Conservation (phyloP, 64 coral and sea anemone species). For the Pachyseris speciosa region DNA sequence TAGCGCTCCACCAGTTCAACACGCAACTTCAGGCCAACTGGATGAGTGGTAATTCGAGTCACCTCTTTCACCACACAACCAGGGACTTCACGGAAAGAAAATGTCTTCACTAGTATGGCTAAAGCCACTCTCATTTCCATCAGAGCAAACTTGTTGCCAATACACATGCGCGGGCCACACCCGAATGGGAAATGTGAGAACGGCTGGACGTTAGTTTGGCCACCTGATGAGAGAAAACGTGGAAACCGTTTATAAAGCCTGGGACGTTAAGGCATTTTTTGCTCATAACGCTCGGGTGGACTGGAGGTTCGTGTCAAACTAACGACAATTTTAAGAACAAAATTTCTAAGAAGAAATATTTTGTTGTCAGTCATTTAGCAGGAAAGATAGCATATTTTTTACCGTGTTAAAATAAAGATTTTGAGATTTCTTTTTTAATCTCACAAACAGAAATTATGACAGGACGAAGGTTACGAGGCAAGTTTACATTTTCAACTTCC, state of each 20-base stretch:
- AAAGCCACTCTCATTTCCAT: constrained; percentile 30
- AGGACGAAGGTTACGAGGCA: too few species aligned
- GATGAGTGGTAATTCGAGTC: neutral
- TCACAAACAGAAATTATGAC: too few species aligned
- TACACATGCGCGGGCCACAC: constrained; percentile 49
- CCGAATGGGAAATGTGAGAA: constrained; percentile 38
- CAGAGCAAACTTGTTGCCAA: constrained; percentile 56
- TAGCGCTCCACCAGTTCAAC: neutral
- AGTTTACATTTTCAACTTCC: too few species aligned
- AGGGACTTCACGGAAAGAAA: constrained; percentile 10
- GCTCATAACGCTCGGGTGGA: neutral
- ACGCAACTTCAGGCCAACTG: neutral
- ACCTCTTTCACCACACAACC: constrained; percentile 7
- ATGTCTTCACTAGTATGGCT: neutral
- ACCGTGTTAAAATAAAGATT: too few species aligned
- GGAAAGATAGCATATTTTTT: too few species aligned
- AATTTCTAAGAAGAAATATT: too few species aligned
- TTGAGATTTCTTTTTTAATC: too few species aligned
- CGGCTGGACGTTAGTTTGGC: neutral
- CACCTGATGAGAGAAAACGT: neutral
- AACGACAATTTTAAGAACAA: too few species aligned
- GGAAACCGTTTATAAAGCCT: neutral
- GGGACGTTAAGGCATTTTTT: too few species aligned
- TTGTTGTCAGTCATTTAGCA: too few species aligned
- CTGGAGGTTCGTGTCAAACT: too few species aligned